Evolutionary conservation across 2,113 vertebrate species (phyloP), one percentile per base, ranked within the genome.

Genomic region (Pleuronectes platessa): DNA sequence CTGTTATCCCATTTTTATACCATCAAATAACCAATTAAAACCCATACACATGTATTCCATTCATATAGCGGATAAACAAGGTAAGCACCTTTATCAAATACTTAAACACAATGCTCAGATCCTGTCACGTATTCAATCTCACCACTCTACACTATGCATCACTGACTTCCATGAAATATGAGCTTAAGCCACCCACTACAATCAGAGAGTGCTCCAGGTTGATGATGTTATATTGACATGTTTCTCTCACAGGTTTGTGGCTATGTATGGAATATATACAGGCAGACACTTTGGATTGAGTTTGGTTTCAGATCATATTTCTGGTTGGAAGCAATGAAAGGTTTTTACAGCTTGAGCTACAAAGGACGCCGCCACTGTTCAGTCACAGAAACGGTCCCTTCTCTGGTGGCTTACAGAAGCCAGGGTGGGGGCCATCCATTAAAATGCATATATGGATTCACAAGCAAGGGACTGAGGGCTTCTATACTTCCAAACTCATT

Each of bases 401-500:
- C 5, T 49, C 17, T 45, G 13, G 47, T 61, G 17, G 54, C 37
- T 59, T 65, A 56, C 13, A 61, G 79, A 68, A 73, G 64, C 42
- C 24, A 68, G 40, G 56, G 67, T 71, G 20, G 49, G 56, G 21
- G 17, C 9, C n/a, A 61, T 26, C 4, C 24, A 79, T 83, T 61
- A 80, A 89, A 75, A 80, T 85, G 69, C 56, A 88, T 26, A 74
- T 31, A 73, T 71, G 37, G 42, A 72, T 75, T 86, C 69, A 79
- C 31, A 78, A 63, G 76, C 42, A 53, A 20, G 68, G 4, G 58
- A 68, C 40, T 35, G 17, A 72, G 35, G 21, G 67, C 70, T 73
- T 69, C 56, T 42, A 86, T 70, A 58, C 61, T 56, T 61, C 45
- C 64, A 51, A n/a, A 53, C 72, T 66, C 47, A 72, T 73, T 84